Conservation (phyloP, 2,113 vertebrate genomes). For the Lota lota region DNA sequence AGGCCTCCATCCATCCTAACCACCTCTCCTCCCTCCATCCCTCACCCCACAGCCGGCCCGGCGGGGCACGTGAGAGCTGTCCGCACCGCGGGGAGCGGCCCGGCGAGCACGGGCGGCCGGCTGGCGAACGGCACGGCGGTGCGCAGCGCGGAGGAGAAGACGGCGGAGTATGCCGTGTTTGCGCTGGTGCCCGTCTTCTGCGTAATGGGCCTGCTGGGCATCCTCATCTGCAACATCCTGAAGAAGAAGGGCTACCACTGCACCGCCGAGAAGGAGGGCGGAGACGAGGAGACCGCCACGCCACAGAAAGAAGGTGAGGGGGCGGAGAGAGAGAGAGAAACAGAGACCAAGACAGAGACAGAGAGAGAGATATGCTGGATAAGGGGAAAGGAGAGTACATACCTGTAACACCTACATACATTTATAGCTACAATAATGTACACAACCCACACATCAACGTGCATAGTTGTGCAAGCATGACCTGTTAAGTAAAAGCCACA, state of each 20-base stretch:
- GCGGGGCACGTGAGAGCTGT: conserved; percentile 37
- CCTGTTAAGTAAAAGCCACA: no score
- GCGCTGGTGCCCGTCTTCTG: conserved; percentile 92
- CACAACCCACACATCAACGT: no score
- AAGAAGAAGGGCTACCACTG: conserved; percentile 93
- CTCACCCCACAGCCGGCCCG: conserved; percentile 14
- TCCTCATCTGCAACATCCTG: conserved; percentile 91
- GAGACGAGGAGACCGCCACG: conserved; percentile 57
- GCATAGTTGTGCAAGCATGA: no score
- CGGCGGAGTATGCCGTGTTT: conserved; percentile 83
- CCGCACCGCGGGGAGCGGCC: conserved; percentile 59
- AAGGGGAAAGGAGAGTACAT: no score
- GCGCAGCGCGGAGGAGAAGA: conserved; percentile 73
- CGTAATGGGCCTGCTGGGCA: conserved; percentile 89
- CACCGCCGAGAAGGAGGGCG: conserved; percentile 79
- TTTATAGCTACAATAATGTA: no score
- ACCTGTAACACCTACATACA: no score
- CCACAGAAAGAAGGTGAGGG: conserved; percentile 78
- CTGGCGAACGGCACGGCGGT: conserved; percentile 71
- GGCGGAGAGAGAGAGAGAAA: conserved; percentile 26
- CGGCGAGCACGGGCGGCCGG: conserved; percentile 22
- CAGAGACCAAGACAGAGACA: conserved; percentile 39
- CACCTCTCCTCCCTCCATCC: neutral
- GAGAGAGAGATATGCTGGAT: neutral
- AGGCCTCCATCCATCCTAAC: neutral